Conservation (phyloP, 2,113 vertebrate genomes). For the Odontophorus gujanensis region DNA sequence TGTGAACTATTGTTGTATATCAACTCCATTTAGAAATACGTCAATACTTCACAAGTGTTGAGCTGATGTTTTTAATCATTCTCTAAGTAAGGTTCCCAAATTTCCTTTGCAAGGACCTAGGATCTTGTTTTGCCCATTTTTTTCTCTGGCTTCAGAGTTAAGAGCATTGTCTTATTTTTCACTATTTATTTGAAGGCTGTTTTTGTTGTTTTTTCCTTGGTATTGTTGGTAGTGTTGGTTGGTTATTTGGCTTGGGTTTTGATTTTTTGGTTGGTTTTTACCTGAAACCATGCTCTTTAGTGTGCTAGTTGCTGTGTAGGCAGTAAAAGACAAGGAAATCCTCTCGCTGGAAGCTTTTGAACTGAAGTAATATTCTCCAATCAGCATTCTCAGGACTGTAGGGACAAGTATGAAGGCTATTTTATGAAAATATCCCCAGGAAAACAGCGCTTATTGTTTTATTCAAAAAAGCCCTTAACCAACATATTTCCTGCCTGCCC, state of each 20-base stretch:
- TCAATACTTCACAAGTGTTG: not conserved
- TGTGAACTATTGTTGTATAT: not conserved
- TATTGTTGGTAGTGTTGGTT: not conserved
- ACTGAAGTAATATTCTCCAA: not conserved
- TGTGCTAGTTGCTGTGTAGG: not conserved
- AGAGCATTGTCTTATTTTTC: not conserved
- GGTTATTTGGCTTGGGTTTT: not conserved
- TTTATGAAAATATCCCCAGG: not conserved
- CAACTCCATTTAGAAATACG: not conserved
- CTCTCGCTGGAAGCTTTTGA: not conserved
- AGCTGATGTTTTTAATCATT: not conserved
- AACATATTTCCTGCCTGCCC: not conserved
- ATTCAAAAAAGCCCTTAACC: not conserved
- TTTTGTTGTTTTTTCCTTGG: not conserved
- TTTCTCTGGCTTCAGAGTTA: not conserved
- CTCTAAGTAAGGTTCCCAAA: not conserved
- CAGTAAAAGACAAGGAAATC: not conserved
- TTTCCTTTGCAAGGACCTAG: rapidly evolving
- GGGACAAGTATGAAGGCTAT: not conserved
- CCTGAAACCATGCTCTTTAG: not conserved
- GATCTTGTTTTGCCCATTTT: not conserved
- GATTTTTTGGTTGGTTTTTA: not conserved
- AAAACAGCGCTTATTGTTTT: not conserved
- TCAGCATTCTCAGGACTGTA: not conserved
- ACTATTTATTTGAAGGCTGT: not conserved